Percentiles rank a stretch among this genome's conserved stretches.
These are phyloP conservation scores for Habroteleia sp. DNA, from an alignment of 2,888 invertebrate species.

Conservation along the genomic window DNA sequence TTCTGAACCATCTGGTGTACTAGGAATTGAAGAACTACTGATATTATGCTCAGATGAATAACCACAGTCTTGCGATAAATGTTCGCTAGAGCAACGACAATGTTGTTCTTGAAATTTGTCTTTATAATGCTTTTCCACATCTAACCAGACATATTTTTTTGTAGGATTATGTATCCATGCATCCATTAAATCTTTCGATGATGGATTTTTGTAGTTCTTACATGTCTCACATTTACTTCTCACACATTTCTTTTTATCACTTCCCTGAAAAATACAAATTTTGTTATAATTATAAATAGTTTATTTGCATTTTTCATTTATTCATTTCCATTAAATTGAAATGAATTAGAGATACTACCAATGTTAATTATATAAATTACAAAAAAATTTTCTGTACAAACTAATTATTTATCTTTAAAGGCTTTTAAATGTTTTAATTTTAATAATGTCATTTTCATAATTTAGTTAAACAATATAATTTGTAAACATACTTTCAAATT, in stretches of 20 bases:
- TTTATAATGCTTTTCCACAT: conserved; percentile 80
- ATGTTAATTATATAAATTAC: too few relatives aligned
- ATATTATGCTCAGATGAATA: conserved; percentile 93
- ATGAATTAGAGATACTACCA: too few relatives aligned
- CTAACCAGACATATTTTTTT: conserved; percentile 75
- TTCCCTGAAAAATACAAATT: conserved; percentile 62
- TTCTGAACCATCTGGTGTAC: conserved; percentile 94
- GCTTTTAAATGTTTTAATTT: too few relatives aligned
- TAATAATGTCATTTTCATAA: too few relatives aligned
- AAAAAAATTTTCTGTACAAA: too few relatives aligned
- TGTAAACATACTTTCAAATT: too few relatives aligned
- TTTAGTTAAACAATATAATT: too few relatives aligned
- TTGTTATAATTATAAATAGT: not conserved
- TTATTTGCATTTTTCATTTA: too few relatives aligned
- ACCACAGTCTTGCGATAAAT: conserved; percentile 90
- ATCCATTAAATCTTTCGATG: conserved; percentile 73
- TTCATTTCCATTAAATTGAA: too few relatives aligned
- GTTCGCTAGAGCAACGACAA: conserved; percentile 85
- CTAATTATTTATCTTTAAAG: too few relatives aligned
- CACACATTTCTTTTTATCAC: conserved; percentile 67
- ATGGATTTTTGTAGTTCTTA: conserved; percentile 55
- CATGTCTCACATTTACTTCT: conserved; percentile 63
- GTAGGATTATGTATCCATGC: conserved; percentile 74
- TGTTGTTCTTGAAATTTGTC: conserved; percentile 82
- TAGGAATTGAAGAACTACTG: conserved; percentile 89